These are phyloP conservation scores for Nymphicus hollandicus DNA, from an alignment of 2,113 vertebrate species.

Conservation along the genomic window DNA sequence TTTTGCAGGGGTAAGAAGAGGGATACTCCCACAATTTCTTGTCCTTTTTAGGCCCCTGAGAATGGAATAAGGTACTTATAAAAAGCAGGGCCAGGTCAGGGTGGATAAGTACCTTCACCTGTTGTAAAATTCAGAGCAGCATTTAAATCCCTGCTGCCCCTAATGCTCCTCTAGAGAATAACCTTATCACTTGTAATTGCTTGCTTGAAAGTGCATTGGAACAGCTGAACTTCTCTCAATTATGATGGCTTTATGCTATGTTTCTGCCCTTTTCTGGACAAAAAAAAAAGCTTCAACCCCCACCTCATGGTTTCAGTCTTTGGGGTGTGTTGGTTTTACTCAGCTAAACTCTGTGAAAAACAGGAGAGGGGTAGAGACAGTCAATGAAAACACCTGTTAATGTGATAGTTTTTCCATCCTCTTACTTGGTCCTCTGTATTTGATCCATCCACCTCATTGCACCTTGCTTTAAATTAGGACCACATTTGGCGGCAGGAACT, in stretches of 20 bases:
- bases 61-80: background rate
- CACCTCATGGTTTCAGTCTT: background rate
- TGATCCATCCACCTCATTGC: background rate
- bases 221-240: background rate
- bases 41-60: background rate
- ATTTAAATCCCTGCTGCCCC: constrained; percentile 1
- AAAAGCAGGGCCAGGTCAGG: background rate
- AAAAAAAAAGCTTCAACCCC: background rate
- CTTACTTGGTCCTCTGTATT: background rate
- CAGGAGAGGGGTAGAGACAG: background rate
- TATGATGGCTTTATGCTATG: background rate
- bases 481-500: background rate
- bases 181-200: background rate
- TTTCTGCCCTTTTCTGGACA: background rate
- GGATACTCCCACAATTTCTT: background rate
- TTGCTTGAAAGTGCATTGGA: background rate
- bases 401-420: background rate
- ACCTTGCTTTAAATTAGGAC: background rate
- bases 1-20: background rate
- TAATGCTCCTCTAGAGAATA: background rate
- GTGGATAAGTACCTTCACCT: background rate
- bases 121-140: constrained; percentile 35
- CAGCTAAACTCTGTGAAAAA: background rate
- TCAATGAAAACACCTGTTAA: background rate
- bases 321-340: background rate